Conservation (phyloP, 2,888 invertebrate species). For the Coenonympha arcania region DNA sequence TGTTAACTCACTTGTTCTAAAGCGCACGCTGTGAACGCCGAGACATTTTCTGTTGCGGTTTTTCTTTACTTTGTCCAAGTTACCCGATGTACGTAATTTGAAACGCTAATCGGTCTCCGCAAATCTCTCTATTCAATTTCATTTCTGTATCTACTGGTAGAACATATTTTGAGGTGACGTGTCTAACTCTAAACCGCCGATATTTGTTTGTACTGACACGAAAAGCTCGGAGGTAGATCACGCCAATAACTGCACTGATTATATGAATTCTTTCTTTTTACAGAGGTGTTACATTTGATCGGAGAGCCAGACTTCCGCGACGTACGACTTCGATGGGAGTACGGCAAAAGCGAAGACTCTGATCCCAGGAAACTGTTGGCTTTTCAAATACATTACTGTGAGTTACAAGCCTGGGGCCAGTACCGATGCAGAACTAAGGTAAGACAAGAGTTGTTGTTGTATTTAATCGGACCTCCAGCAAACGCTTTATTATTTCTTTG, state of each 20-base stretch:
- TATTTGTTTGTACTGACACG: no score
- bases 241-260: not conserved
- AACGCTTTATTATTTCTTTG: not conserved
- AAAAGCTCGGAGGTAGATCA: no score
- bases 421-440: constrained; percentile 82
- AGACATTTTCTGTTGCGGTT: not conserved
- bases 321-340: constrained; percentile 78
- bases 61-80: not conserved
- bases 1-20: constrained; percentile 16
- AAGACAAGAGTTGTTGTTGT: constrained; percentile 19
- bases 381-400: constrained; percentile 84
- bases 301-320: constrained; percentile 80
- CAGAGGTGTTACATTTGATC: constrained; percentile 76
- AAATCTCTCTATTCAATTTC: no score
- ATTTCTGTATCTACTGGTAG: no score
- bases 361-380: constrained; percentile 66
- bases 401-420: constrained; percentile 84
- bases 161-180: no score
- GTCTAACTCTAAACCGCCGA: no score
- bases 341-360: constrained; percentile 55
- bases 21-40: not conserved
- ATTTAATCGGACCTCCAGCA: not conserved
- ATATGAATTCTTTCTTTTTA: constrained; percentile 28
- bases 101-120: no score
- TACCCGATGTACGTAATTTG: no score